Percentiles rank a stretch among this genome's conserved stretches.
These are phyloP conservation scores for Octodon degus DNA, from an alignment of 2,113 vertebrate species.

Conservation along the genomic window DNA sequence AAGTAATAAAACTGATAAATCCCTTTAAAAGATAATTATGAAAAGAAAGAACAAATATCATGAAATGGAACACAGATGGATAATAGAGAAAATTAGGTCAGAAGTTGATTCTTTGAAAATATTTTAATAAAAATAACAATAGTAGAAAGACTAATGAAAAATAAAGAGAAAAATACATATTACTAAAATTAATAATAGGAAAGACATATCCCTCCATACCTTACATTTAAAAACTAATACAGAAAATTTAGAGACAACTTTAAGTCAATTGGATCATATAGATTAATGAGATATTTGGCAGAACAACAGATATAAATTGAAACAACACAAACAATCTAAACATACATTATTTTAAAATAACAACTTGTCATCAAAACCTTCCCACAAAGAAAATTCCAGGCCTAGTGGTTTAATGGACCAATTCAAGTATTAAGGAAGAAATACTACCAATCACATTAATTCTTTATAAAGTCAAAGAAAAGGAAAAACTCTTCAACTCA, in stretches of 20 bases:
- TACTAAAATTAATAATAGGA: neutral
- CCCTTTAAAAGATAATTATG: neutral
- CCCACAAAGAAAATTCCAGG: neutral
- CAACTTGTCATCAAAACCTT: slow-evolving; percentile 31
- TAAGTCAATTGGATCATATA: neutral
- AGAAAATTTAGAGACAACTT: neutral
- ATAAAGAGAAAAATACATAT: neutral
- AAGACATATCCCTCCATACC: neutral
- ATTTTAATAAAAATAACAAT: neutral
- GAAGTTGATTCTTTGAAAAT: neutral
- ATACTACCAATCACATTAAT: neutral
- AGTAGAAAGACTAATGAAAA: slow-evolving; percentile 8
- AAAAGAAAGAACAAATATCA: neutral
- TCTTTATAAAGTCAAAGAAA: neutral
- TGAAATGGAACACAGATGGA: neutral
- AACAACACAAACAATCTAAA: neutral
- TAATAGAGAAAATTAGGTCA: slow-evolving; percentile 22
- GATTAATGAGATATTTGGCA: neutral
- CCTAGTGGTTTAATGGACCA: neutral
- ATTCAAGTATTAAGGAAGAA: slow-evolving; percentile 29
- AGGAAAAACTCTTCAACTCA: neutral
- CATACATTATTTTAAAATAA: neutral
- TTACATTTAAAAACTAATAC: neutral
- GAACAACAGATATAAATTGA: neutral
- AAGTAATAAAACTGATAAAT: slow-evolving; percentile 38